Percentiles rank a stretch among this genome's conserved stretches.
phyloP scores from a whole-genome alignment of 2,797 vertebrate species.

The Rhynchonycteris naso region DNA sequence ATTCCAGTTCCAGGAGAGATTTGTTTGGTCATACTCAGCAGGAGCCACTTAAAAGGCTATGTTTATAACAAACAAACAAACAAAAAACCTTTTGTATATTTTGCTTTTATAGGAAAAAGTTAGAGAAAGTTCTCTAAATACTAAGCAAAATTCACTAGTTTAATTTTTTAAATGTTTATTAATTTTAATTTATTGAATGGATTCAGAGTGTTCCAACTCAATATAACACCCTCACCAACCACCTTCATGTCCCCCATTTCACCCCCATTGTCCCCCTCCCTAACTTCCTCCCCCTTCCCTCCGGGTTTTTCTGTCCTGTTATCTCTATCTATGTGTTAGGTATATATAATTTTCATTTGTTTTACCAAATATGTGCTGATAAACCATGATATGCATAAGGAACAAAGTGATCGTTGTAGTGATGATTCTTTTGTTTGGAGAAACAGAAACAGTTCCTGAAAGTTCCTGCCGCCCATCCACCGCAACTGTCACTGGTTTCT shows the following conservation, averaged over 20 bases:
- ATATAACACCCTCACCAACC: too few species aligned
- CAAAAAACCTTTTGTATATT: not conserved
- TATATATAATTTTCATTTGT: not conserved
- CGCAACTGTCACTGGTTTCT: not conserved
- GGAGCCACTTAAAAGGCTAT: not conserved
- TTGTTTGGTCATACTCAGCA: not conserved
- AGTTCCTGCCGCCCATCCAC: not conserved
- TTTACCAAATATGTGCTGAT: not conserved
- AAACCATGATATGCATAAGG: not conserved
- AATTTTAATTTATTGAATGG: too few species aligned
- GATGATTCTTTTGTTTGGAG: not conserved
- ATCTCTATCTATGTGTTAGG: too few species aligned
- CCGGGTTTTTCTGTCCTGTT: too few species aligned
- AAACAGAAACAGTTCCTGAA: not conserved
- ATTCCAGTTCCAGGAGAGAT: not conserved
- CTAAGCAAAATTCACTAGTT: not conserved
- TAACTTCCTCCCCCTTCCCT: too few species aligned
- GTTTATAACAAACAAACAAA: not conserved
- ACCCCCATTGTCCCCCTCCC: too few species aligned
- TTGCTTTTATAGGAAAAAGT: conserved; percentile 1
- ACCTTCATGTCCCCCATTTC: too few species aligned
- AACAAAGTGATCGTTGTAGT: not conserved
- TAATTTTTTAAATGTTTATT: not conserved
- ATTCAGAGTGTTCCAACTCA: too few species aligned
- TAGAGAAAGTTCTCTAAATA: not conserved